These are phyloP conservation scores for Eledona agricola DNA, from an alignment of 2,888 invertebrate genomes.

Conservation along the genomic window DNA sequence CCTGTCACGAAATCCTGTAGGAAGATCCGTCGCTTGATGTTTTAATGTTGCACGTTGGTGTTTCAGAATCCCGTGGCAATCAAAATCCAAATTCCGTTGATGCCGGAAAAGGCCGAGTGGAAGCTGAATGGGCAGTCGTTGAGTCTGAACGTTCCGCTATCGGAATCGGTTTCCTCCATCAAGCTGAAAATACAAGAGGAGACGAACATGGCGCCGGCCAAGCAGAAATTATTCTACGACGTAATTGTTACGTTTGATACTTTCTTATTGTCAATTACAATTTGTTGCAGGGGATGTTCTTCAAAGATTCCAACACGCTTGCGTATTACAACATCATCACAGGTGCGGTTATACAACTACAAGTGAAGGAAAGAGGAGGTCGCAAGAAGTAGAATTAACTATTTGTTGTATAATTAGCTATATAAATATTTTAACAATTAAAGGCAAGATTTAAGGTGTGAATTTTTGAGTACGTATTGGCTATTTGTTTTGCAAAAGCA, in stretches of 20 bases:
- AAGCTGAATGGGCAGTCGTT: slow-evolving; percentile 91
- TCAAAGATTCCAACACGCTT: slow-evolving; percentile 94
- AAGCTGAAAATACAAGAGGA: slow-evolving; percentile 87
- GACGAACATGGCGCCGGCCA: slow-evolving; percentile 94
- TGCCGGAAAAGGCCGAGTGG: slow-evolving; percentile 94
- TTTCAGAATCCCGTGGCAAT: slow-evolving; percentile 78
- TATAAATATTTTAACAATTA: slow-evolving; percentile 10
- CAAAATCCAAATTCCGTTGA: slow-evolving; percentile 82
- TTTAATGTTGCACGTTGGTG: slow-evolving; percentile 9
- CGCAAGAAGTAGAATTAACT: slow-evolving; percentile 90
- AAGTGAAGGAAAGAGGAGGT: slow-evolving; percentile 97
- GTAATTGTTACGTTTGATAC: slow-evolving; percentile 64
- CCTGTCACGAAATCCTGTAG: slow-evolving; percentile 72
- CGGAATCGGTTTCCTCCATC: slow-evolving; percentile 82
- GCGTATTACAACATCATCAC: slow-evolving; percentile 95
- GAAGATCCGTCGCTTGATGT: slow-evolving; percentile 11
- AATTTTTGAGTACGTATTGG: slow-evolving; percentile 4
- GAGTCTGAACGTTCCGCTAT: slow-evolving; percentile 77
- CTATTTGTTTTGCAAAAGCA: slow-evolving; percentile 13
- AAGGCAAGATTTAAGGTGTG: not conserved
- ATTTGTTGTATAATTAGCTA: slow-evolving; percentile 1
- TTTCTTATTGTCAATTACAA: too few relatives aligned
- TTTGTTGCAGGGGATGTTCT: slow-evolving; percentile 87
- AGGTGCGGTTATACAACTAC: slow-evolving; percentile 84
- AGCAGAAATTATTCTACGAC: slow-evolving; percentile 96